Percentiles rank a stretch among this genome's conserved stretches.
Conservation (phyloP, 2,888 invertebrate genomes). For the Nomada hirtipes region DNA sequence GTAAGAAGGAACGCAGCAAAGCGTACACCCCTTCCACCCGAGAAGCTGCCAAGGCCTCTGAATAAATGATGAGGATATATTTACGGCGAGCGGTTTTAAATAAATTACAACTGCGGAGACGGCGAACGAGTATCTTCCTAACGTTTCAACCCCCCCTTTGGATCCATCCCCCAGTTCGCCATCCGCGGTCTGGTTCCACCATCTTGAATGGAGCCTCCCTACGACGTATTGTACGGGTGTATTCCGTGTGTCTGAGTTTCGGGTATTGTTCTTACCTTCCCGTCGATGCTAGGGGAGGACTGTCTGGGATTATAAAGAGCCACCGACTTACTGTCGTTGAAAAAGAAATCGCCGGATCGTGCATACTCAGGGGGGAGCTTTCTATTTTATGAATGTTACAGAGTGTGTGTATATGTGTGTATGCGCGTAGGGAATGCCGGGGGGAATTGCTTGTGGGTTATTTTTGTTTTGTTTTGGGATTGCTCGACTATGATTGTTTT, state of each 20-base stretch:
- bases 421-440: neutral
- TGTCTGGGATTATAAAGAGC: constrained; percentile 66
- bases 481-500: too few relatives aligned
- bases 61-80: constrained; percentile 84
- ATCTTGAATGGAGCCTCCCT: constrained; percentile 44
- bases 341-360: constrained; percentile 46
- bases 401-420: neutral
- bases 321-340: constrained; percentile 28
- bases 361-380: neutral
- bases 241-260: constrained; percentile 62
- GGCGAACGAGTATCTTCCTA: constrained; percentile 77
- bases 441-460: neutral
- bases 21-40: constrained; percentile 71
- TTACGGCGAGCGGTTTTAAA: constrained; percentile 84
- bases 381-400: neutral
- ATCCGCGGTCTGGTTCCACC: constrained; percentile 36
- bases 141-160: constrained; percentile 53
- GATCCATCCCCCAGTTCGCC: constrained; percentile 15
- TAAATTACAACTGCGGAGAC: constrained; percentile 83
- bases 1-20: constrained; percentile 73
- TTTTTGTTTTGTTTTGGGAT: constrained; percentile 10
- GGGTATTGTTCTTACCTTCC: constrained; percentile 62
- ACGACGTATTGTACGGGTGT: constrained; percentile 17
- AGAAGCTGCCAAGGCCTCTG: constrained; percentile 76
- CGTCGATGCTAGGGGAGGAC: constrained; percentile 54